Conservation (phyloP, 1,140 invertebrate species). For the Zophobas morio region DNA sequence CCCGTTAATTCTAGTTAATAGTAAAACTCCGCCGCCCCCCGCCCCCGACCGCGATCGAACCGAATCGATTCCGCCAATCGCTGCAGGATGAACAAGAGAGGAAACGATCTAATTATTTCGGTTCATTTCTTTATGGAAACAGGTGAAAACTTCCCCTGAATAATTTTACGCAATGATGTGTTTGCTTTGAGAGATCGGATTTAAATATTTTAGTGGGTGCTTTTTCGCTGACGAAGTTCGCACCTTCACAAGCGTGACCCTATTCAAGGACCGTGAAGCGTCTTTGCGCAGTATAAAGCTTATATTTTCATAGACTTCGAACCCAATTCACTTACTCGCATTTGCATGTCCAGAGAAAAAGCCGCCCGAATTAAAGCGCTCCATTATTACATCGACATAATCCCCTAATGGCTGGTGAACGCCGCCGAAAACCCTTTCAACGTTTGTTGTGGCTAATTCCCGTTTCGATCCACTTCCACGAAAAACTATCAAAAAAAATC, state of each 20-base stretch:
- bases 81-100: constrained; percentile 10
- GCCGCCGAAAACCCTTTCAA: too few relatives aligned
- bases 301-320: constrained; percentile 39
- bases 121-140: constrained; percentile 40
- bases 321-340: constrained; percentile 28
- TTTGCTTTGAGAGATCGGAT: constrained; percentile 42
- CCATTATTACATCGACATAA: too few relatives aligned
- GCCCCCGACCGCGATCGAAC: neutral
- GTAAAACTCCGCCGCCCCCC: too few relatives aligned
- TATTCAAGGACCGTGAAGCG: constrained; percentile 16
- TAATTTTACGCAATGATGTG: constrained; percentile 42
- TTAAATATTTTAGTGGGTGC: constrained; percentile 39
- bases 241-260: constrained; percentile 28
- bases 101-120: constrained; percentile 37
- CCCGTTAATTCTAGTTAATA: too few relatives aligned
- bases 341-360: constrained; percentile 8
- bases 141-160: constrained; percentile 33
- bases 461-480: too few relatives aligned
- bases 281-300: constrained; percentile 24
- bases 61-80: constrained; percentile 16
- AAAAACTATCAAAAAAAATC: too few relatives aligned
- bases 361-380: too few relatives aligned
- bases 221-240: constrained; percentile 39
- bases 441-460: too few relatives aligned
- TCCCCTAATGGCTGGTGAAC: too few relatives aligned